phyloP scores from a whole-genome alignment of 2,888 invertebrate genomes.

The Drepana falcataria region DNA sequence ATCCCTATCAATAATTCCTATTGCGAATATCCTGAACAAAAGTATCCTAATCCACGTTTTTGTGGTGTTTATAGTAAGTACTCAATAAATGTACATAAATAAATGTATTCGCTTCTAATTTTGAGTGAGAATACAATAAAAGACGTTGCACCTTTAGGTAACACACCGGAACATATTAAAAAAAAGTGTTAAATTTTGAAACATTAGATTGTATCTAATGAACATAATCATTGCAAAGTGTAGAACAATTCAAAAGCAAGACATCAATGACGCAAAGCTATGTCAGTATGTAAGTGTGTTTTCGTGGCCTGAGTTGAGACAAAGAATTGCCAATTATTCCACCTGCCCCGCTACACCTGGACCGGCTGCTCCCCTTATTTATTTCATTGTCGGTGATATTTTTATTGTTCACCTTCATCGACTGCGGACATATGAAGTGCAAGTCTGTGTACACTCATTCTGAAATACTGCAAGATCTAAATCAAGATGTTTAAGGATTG shows the following conservation, averaged over 20 bases:
- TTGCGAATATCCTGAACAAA: no score
- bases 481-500: conserved; percentile 11
- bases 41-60: no score
- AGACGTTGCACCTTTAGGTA: no score
- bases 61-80: no score
- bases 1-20: no score
- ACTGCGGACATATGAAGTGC: conserved; percentile 43
- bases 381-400: conserved; percentile 74
- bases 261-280: conserved; percentile 44
- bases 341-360: conserved; percentile 75
- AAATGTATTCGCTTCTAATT: no score
- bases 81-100: no score
- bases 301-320: conserved; percentile 62
- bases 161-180: no score
- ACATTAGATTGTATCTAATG: no score
- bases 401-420: conserved; percentile 69
- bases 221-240: background rate
- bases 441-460: conserved; percentile 39
- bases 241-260: conserved; percentile 41
- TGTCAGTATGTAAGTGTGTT: conserved; percentile 35
- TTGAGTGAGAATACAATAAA: no score
- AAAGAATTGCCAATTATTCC: conserved; percentile 78
- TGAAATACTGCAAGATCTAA: conserved; percentile 24
- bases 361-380: conserved; percentile 74
- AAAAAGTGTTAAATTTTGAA: no score